Base-by-base conservation (phyloP, 2,888 invertebrate species). In the Eulithis testata region DNA sequence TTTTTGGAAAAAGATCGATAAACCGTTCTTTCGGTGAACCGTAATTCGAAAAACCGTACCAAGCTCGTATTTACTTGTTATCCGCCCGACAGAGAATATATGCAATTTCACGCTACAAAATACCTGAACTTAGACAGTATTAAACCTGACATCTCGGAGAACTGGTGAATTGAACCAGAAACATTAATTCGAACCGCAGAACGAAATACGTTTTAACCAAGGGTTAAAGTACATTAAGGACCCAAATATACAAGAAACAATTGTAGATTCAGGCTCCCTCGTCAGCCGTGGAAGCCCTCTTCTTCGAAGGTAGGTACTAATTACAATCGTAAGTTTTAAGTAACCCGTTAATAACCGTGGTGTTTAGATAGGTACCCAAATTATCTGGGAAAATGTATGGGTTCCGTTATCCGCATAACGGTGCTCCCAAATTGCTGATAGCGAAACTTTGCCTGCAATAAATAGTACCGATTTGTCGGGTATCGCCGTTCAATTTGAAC, bases 401-500 rank as follows among this genome's bases (percentile, higher is more conserved):
- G 75, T 73, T 73, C 84, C 82, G 83, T 86, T 88, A 88, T 79
- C 80, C 78, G 56, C 74, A 75, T 85, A 87, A 88, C 84, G 80
- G 82, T 79, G 84, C 79, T 73, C 78, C 81, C 82, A 87, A 89
- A 88, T 88, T 86, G 84, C 84, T 86, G 85, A 88, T 88, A 86
- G 83, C 76, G 84, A 84, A 89, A 89, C 85, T 89, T 87, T 79
- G 75, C 75, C 75, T 64, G 77, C 83, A 86, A 88, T 86, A 86
- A 88, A 89, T 89, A 84, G 85, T 72, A 75, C 78, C 80, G 83
- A 89, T 90, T 88, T 86, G 88, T 89, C 83, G 69, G 69, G 58
- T 64, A 72, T 85, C 75, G 77, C 76, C 61, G 49, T 58, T 62
- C 69, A 54, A 65, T 55, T 64, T 54, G 57, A 69, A 78, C 83